A percentile compares a stretch with the other conserved stretches of the same genome.
phyloP scores from a whole-genome alignment of 2,113 vertebrate genomes.

The Cynoglossus semilaevis region DNA sequence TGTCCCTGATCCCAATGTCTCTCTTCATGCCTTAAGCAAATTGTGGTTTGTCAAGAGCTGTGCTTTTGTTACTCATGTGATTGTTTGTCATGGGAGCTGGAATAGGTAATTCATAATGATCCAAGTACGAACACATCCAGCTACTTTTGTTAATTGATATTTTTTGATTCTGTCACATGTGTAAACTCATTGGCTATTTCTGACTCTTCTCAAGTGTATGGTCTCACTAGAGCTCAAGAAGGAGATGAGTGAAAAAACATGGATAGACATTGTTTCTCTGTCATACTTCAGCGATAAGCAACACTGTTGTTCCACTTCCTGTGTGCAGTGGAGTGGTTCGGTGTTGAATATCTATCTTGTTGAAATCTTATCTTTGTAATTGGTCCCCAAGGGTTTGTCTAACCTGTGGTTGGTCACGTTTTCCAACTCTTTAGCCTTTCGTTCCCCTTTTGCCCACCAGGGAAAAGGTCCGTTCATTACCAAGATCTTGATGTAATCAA shows the following conservation, averaged over 20 bases:
- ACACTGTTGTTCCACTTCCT: conserved; percentile 57
- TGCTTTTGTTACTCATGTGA: conserved; percentile 28
- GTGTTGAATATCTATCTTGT: conserved; percentile 38
- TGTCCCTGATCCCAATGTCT: conserved; percentile 12
- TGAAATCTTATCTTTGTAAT: conserved; percentile 66
- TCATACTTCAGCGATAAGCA: conserved; percentile 42
- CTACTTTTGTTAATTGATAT: conserved; percentile 50
- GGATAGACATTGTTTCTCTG: conserved; percentile 16
- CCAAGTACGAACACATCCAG: conserved; percentile 31
- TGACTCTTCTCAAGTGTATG: no score
- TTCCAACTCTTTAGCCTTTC: conserved; percentile 20
- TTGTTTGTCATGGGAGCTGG: conserved; percentile 27
- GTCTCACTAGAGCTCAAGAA: neutral
- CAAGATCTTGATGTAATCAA: conserved; percentile 46
- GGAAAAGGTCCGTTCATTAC: conserved; percentile 48
- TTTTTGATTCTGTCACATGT: conserved; percentile 37
- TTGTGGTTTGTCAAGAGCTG: conserved; percentile 37
- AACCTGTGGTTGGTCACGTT: conserved; percentile 65
- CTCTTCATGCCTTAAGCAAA: conserved; percentile 36
- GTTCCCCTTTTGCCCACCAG: conserved; percentile 17
- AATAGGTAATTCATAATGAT: conserved; percentile 44
- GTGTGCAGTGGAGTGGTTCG: conserved; percentile 36
- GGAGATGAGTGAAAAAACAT: neutral
- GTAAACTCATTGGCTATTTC: conserved; percentile 19
- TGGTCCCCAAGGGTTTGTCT: conserved; percentile 53